phyloP scores from a whole-genome alignment of 2,113 vertebrate genomes.

The Capreolus pygargus region DNA sequence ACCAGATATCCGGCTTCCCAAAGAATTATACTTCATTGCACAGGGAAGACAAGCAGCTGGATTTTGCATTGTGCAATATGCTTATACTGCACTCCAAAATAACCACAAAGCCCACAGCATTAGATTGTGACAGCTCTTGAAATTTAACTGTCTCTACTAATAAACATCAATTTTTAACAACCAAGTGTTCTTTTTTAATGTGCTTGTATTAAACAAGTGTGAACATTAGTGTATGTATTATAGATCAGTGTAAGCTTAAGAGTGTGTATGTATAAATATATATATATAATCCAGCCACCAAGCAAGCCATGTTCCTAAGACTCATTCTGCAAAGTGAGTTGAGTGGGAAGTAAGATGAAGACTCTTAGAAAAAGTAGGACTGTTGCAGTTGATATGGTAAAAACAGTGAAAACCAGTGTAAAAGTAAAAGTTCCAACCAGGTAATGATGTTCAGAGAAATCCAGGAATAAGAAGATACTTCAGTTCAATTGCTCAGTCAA shows the following conservation, averaged over 20 bases:
- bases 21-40: constrained; percentile 55
- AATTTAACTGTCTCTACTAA: constrained; percentile 57
- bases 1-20: constrained; percentile 66
- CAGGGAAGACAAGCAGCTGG: constrained; percentile 68
- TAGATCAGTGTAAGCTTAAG: neutral
- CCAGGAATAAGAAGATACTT: neutral
- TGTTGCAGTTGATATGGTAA: neutral
- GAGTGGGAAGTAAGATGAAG: neutral
- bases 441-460: neutral
- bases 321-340: neutral
- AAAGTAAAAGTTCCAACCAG: neutral
- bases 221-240: neutral
- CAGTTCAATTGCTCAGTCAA: neutral
- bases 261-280: neutral
- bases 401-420: neutral
- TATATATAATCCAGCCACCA: neutral
- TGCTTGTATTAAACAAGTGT: constrained; percentile 30
- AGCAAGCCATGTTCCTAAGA: neutral
- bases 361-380: neutral
- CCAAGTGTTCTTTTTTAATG: neutral
- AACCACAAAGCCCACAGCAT: constrained; percentile 57
- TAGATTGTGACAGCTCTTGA: constrained; percentile 64
- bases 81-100: constrained; percentile 48
- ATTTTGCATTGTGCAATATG: constrained; percentile 51
- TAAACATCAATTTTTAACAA: constrained; percentile 54